Conservation (phyloP, 2,888 invertebrate genomes). For the Entomobrya multifasciata region DNA sequence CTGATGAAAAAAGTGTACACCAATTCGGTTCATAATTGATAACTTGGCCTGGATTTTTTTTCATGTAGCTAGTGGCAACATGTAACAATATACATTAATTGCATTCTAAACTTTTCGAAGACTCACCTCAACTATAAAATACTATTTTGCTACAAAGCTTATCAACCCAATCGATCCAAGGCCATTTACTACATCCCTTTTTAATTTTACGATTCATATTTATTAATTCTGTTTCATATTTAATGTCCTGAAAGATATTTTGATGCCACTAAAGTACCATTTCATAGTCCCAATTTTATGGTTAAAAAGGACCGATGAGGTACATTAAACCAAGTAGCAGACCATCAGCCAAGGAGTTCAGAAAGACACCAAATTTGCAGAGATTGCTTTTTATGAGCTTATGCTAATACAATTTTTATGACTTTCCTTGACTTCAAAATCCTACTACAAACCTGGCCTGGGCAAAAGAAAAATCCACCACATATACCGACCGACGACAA, state of each 20-base stretch:
- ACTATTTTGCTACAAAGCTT: too few species aligned
- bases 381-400: constrained; percentile 42
- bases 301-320: not conserved
- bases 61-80: too few species aligned
- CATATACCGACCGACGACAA: not conserved
- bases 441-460: not conserved
- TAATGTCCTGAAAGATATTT: not conserved
- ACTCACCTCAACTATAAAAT: too few species aligned
- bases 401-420: constrained; percentile 34
- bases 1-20: too few species aligned
- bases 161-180: too few species aligned
- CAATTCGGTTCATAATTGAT: too few species aligned
- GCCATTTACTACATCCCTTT: too few species aligned
- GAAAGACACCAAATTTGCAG: constrained; percentile 30
- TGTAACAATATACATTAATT: too few species aligned
- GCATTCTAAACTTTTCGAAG: too few species aligned
- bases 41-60: too few species aligned
- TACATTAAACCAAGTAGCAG: not conserved
- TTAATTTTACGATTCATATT: not conserved
- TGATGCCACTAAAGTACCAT: not conserved
- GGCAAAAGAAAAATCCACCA: not conserved
- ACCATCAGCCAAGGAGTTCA: not conserved
- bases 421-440: constrained; percentile 12
- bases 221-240: not conserved
- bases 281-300: not conserved